Base-by-base conservation (phyloP, 2,888 invertebrate genomes). In the Macrophya alboannulata region DNA sequence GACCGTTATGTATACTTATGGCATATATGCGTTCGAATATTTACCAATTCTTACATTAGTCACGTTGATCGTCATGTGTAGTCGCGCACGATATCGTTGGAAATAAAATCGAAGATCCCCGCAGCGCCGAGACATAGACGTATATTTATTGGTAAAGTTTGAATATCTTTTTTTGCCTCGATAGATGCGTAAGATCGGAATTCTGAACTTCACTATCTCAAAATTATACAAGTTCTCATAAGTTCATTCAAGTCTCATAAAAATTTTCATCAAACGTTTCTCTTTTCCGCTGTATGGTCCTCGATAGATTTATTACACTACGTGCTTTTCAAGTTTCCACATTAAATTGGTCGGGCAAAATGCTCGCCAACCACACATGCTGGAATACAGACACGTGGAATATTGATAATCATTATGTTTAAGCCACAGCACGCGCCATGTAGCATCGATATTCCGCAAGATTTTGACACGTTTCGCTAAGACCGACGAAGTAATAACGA, bases 21-120 rank as follows among this genome's bases (percentile, higher is more conserved):
- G 72, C 5, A 68, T 74, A 45, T 74, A 74, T 74, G 45, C 9
- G 31, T 55, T 77, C 17, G 48, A 37, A 51, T 45, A 74, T 74
- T 74, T 21, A 74, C 43, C 45, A n/a, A 45, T 40, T 74, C 72
- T 74, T 45, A 74, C 72, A 74, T 74, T 45, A 74, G 72, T 74
- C 72, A 74, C 72, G 43, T 45, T 74, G 21, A 74, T 74, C 72
- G 17, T 40, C 10, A 12, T 6, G 43, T 12, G 21, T 72, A 72
- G 43, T 43, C 43, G 21, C 43, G 21, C n/a, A 72, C 21, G 31
- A 31, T 31, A 12, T 17, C 43, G 45, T 74, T 74, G 25, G 45
- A n/a, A 45, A 31, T 31, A 31, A 31, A 31, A 21, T 45, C n/a
- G 17, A 37, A 68, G 68, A 68, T 2, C 37, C 68, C 10, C 15